These are phyloP conservation scores for Ctenosaura bakeri DNA, from an alignment of 2,797 vertebrate species.

Conservation along the genomic window DNA sequence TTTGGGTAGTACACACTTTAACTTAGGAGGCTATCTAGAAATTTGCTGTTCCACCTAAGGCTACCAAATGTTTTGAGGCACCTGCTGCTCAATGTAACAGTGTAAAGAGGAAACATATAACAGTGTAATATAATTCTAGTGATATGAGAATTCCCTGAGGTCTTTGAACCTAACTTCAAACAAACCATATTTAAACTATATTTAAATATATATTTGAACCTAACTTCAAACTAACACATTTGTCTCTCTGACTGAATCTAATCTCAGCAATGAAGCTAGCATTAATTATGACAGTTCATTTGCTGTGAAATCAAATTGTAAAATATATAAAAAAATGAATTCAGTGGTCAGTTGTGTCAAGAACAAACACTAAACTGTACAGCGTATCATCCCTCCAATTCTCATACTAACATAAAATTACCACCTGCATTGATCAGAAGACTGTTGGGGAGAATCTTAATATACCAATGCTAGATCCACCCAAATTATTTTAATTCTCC, in stretches of 20 bases:
- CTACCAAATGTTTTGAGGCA: no score
- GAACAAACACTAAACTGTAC: conserved; percentile 43
- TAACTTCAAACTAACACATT: conserved; percentile 41
- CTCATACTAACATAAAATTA: conserved; percentile 13
- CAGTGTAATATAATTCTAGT: neutral
- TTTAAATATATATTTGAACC: neutral
- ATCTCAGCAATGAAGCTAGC: conserved; percentile 39
- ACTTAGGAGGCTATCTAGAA: no score
- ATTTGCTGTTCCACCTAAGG: no score
- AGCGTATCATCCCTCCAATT: conserved; percentile 12
- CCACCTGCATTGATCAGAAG: neutral
- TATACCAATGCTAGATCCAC: neutral
- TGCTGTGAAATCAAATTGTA: conserved; percentile 47
- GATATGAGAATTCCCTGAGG: neutral
- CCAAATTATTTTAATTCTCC: no score
- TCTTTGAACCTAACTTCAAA: conserved; percentile 17
- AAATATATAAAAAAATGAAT: conserved; percentile 61
- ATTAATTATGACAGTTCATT: conserved; percentile 62
- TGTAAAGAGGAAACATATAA: neutral
- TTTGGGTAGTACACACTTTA: neutral
- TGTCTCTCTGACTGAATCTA: conserved; percentile 41
- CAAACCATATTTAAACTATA: neutral
- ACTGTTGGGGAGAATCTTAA: neutral
- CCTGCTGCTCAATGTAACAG: no score
- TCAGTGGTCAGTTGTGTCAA: conserved; percentile 62